Base-by-base conservation (phyloP, 2,888 invertebrate genomes). In the Alviniconcha strummeri region DNA sequence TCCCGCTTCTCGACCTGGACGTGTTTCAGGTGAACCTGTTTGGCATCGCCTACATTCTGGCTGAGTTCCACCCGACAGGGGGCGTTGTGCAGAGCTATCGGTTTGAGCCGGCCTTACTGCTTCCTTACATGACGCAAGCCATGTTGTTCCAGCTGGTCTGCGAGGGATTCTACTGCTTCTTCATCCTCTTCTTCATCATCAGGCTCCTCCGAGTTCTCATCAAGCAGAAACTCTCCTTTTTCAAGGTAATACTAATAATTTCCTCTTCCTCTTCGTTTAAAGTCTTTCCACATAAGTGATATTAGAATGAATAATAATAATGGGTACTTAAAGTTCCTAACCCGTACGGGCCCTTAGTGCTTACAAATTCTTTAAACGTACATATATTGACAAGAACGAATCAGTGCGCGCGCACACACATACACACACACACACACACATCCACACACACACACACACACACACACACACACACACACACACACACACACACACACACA, bases 171-270 rank as follows among this genome's bases (percentile, higher is more conserved):
- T 88, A 86, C 88, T 84, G 91, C 52, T 72, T 89, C 17, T 93
- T 93, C 86, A 91, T 92, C 72, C 60, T 93, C 19, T 93, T 92
- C 88, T 94, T 94, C 87, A 90, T 94, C 15, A 80, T 93, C 57
- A 90, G 90, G 64, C 93, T 94, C 84, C 54, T 92, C 17, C 84
- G 89, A 5, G 89, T 88, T n/a, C 84, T 94, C 74, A 88, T 88
- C 84, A 90, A 91, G 71, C 86, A 92, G 85, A 89, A 90, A 19
- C 81, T 84, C 17, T 80, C 84, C 6, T 94, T 94, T 86, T 93
- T 94, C 87, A 88, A 85, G 56, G 78, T 78, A 36, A 36, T 36
- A 36, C 3, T 36, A 36, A 36, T 36, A 36, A 36, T 36, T 0
- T 3, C 36, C 36, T 36, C 36, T 36, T 36, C 36, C 36, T 36